Base-by-base conservation (phyloP, 2,888 invertebrate genomes). In the Timema podura region DNA sequence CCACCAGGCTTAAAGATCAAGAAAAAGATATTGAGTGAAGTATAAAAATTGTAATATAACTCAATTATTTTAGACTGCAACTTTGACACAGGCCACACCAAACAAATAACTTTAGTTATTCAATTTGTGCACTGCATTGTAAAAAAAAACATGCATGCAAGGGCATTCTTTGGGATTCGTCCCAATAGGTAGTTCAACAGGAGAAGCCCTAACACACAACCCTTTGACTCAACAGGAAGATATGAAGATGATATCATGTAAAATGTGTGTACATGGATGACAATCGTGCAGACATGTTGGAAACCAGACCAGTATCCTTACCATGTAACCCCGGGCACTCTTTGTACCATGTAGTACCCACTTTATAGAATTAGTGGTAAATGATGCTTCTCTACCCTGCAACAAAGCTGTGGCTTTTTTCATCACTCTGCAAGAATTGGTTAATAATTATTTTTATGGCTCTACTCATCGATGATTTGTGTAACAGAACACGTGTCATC, bases 391-490 rank as follows among this genome's bases (percentile, higher is more conserved):
- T 59, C 59, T 59, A 15, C 6, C 59, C 59, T 59, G 16, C 59
- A 59, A 59, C 11, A 44, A 59, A 16, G 59, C 59, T 59, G 59
- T 59, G 10, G 44, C 16, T 11, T 15, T 59, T 59, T 59, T 59
- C 5, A 44, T 16, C 59, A 59, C 30, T 59, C 9, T 59, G 6
- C 30, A 59, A 59, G 59, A 59, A 59, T 8, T 59, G 9, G 16
- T 8, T 16, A n/a, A n/a, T n/a, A 59, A 15, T 59, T 59, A n/a
- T n/a, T n/a, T n/a, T n/a, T n/a, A n/a, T n/a, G n/a, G n/a, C n/a
- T n/a, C n/a, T n/a, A n/a, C n/a, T 59, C 59, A 59, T 59, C 59
- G 15, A 59, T 59, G 59, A 44, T 59, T 11, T 59, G 59, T 59
- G 59, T 11, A 10, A 59, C 16, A 59, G 5, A 11, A 59, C n/a